These are phyloP conservation scores for Podarcis raffonei DNA, from an alignment of 2,113 vertebrate genomes.

Conservation along the genomic window DNA sequence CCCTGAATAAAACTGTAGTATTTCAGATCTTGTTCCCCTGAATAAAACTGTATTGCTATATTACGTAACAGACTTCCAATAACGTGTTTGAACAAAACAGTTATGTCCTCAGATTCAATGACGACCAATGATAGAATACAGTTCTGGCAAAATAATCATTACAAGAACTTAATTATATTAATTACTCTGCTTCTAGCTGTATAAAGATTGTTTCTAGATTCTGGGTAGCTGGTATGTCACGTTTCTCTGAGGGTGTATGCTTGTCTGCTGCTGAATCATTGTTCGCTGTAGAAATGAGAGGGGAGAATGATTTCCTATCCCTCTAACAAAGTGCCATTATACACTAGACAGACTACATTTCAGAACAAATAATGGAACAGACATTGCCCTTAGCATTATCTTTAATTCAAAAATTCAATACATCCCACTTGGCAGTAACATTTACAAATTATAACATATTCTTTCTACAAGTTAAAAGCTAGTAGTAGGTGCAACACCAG, in stretches of 20 bases:
- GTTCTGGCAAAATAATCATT: constrained; percentile 52
- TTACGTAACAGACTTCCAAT: constrained; percentile 36
- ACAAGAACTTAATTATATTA: constrained; percentile 48
- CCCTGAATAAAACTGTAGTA: constrained; percentile 17
- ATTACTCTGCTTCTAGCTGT: constrained; percentile 46
- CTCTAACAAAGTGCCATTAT: constrained; percentile 42
- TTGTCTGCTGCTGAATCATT: constrained; percentile 47
- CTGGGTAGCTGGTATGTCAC: constrained; percentile 34
- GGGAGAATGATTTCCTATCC: constrained; percentile 47
- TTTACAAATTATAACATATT: constrained; percentile 6
- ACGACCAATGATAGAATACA: constrained; percentile 48
- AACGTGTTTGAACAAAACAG: constrained; percentile 51
- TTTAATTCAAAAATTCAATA: constrained; percentile 41
- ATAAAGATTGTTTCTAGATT: constrained; percentile 48
- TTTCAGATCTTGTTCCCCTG: constrained; percentile 17
- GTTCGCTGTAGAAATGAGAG: constrained; percentile 30
- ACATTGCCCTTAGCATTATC: constrained; percentile 35
- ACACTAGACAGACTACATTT: constrained; percentile 39
- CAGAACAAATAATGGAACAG: constrained; percentile 53
- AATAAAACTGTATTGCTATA: constrained; percentile 25
- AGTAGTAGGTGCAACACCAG: not conserved
- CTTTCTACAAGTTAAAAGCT: not conserved
- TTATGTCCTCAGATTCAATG: constrained; percentile 30
- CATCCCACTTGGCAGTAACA: constrained; percentile 29
- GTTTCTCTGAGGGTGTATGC: constrained; percentile 34